A percentile compares a stretch with the other conserved stretches of the same genome.
phyloP scores from a whole-genome alignment of 2,797 vertebrate species.

The Cossypha caffra region DNA sequence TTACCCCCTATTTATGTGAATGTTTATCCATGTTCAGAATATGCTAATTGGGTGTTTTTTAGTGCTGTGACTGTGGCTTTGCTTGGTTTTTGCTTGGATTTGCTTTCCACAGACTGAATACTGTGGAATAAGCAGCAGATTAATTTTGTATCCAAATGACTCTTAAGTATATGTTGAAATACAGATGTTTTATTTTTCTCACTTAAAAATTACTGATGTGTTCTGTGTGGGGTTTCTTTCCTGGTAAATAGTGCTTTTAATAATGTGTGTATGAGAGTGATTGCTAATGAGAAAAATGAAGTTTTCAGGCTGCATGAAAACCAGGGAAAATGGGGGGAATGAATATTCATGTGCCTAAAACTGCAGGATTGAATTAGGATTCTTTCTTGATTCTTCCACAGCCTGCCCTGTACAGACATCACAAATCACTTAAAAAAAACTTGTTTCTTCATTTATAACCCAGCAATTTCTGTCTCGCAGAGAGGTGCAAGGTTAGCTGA shows the following conservation, averaged over 20 bases:
- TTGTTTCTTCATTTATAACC: background rate
- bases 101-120: background rate
- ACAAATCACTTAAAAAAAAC: background rate
- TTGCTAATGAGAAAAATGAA: conserved; percentile 25
- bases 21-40: background rate
- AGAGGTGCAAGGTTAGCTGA: background rate
- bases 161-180: conserved; percentile 36
- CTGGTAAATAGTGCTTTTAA: background rate
- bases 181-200: conserved; percentile 67
- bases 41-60: background rate
- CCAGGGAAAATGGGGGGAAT: background rate
- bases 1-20: conserved; percentile 34
- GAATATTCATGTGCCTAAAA: conserved; percentile 24
- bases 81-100: background rate
- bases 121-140: conserved; percentile 1
- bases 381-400: background rate
- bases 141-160: conserved; percentile 60
- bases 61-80: conserved; percentile 21
- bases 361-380: background rate
- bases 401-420: background rate
- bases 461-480: background rate
- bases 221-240: background rate
- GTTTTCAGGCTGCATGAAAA: conserved; percentile 3
- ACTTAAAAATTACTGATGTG: conserved; percentile 31
- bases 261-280: background rate